These are phyloP conservation scores for Solen grandis DNA, from an alignment of 1,140 invertebrate species.

Conservation along the genomic window DNA sequence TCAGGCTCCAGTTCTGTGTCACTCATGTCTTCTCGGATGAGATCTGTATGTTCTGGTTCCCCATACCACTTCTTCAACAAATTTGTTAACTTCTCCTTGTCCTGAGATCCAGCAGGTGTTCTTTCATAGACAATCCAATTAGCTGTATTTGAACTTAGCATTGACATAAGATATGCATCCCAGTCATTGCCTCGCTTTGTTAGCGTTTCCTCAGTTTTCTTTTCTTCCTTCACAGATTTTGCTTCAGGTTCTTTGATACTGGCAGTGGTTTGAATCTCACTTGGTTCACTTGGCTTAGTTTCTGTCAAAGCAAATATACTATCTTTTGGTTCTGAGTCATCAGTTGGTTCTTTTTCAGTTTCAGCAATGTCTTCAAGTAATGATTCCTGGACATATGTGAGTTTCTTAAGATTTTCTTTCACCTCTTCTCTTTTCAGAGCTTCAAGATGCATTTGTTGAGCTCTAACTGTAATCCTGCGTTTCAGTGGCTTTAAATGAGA, in stretches of 20 bases:
- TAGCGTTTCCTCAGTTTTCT: constrained; percentile 16
- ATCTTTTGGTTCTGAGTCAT: background rate
- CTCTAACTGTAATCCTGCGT: constrained; percentile 68
- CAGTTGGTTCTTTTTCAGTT: constrained; percentile 18
- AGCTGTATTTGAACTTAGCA: constrained; percentile 72
- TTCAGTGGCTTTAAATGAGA: constrained; percentile 71
- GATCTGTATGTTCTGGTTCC: constrained; percentile 67
- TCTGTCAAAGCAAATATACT: constrained; percentile 61
- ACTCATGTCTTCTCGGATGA: constrained; percentile 70
- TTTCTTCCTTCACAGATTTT: background rate
- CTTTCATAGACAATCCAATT: constrained; percentile 76
- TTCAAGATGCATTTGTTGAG: constrained; percentile 68
- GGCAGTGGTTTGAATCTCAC: background rate
- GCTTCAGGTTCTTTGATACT: background rate
- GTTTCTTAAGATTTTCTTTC: constrained; percentile 40
- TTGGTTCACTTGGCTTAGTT: constrained; percentile 14
- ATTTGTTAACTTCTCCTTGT: constrained; percentile 63
- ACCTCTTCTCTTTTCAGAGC: constrained; percentile 58
- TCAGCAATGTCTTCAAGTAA: background rate
- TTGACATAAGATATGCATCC: constrained; percentile 76
- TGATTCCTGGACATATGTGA: constrained; percentile 2
- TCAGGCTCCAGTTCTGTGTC: constrained; percentile 61
- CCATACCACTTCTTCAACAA: constrained; percentile 73
- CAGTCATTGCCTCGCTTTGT: constrained; percentile 64
- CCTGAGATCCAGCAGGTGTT: constrained; percentile 46